Conservation (phyloP, 2,113 vertebrate species). For the Benitochromis conjunctus region DNA sequence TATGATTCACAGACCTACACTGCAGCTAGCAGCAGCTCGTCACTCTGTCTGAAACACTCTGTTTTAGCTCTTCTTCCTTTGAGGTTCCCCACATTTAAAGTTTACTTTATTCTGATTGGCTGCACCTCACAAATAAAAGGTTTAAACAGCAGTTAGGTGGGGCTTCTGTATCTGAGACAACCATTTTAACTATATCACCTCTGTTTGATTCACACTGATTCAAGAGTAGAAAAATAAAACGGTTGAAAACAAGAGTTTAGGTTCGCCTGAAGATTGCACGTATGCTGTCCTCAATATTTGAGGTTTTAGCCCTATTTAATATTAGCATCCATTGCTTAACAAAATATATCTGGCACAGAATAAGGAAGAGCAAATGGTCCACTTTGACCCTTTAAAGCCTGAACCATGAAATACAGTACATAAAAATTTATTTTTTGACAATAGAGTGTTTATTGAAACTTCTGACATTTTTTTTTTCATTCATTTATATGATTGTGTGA, state of each 20-base stretch:
- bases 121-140: neutral
- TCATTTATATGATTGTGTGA: neutral
- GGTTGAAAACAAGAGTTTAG: neutral
- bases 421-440: no score
- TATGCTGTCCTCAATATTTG: neutral
- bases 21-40: neutral
- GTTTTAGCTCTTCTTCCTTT: neutral
- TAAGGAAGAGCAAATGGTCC: neutral
- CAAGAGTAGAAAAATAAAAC: neutral
- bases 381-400: neutral
- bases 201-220: neutral
- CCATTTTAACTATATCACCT: neutral
- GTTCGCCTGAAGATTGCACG: neutral
- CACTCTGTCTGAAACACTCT: neutral
- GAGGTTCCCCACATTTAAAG: no score
- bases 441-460: neutral
- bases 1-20: neutral
- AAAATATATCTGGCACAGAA: neutral
- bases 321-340: neutral
- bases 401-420: neutral
- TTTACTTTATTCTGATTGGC: neutral
- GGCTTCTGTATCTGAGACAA: neutral
- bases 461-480: neutral
- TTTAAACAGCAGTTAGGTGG: neutral
- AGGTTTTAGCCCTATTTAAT: neutral